Evolutionary conservation across 2,888 invertebrate genomes (phyloP).

Genomic region (Apodemia zela): DNA sequence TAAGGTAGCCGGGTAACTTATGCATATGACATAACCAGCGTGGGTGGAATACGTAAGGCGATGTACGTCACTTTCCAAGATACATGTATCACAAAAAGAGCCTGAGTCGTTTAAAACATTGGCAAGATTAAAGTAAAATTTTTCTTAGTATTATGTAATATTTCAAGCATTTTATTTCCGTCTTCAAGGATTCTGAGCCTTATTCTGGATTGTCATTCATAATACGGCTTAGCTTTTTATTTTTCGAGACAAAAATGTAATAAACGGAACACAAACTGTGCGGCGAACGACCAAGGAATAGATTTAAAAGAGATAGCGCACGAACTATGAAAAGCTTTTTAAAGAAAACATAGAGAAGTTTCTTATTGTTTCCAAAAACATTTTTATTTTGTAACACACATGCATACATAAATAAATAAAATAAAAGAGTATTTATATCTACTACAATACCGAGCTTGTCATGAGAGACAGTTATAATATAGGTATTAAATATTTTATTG

Average conservation of each 20-base stretch:
- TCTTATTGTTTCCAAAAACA: neutral
- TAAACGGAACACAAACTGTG: neutral
- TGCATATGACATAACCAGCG: no score
- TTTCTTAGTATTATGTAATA: neutral
- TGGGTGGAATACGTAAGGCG: no score
- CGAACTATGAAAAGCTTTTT: neutral
- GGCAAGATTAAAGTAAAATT: no score
- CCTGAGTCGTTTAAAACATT: no score
- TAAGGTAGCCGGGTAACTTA: no score
- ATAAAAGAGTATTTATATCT: no score
- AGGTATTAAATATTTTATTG: no score
- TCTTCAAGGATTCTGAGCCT: neutral
- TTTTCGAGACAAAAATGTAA: neutral
- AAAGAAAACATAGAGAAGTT: neutral
- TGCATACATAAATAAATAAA: no score
- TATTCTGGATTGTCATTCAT: neutral
- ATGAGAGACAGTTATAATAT: no score
- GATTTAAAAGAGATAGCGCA: neutral
- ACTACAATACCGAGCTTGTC: no score
- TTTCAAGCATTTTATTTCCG: neutral
- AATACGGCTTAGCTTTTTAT: neutral
- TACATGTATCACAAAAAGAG: no score
- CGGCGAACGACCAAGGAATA: neutral
- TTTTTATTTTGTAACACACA: neutral
- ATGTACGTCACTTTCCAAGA: no score